Evolutionary conservation across 2,888 invertebrate species (phyloP).

Genomic region (Aproaerema taeniolella): DNA sequence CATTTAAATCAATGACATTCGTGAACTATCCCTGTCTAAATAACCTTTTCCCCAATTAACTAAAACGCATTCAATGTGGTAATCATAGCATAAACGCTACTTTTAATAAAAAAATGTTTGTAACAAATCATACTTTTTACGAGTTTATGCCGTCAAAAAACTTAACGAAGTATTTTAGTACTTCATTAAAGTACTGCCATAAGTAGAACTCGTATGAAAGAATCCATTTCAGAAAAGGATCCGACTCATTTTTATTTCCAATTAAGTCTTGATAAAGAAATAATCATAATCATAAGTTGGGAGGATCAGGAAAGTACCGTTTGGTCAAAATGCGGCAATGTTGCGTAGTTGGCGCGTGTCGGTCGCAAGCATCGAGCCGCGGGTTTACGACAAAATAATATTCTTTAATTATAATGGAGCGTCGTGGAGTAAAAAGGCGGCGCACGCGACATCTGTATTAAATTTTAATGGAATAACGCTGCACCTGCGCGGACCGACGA

Average conservation of each 20-base stretch:
- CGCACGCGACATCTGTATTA: slow-evolving; percentile 75
- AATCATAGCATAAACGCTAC: too few relatives aligned
- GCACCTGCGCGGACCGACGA: slow-evolving; percentile 59
- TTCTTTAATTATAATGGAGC: slow-evolving; percentile 73
- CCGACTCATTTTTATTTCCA: slow-evolving; percentile 27
- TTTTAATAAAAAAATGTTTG: too few relatives aligned
- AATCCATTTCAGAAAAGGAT: too few relatives aligned
- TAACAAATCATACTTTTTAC: too few relatives aligned
- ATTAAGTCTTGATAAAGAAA: slow-evolving; percentile 44
- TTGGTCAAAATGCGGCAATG: slow-evolving; percentile 28
- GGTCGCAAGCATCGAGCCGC: slow-evolving; percentile 38
- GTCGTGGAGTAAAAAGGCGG: slow-evolving; percentile 61
- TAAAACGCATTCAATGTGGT: too few relatives aligned
- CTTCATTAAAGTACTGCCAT: too few relatives aligned
- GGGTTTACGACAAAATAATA: slow-evolving; percentile 72
- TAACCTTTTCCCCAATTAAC: too few relatives aligned
- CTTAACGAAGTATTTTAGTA: too few relatives aligned
- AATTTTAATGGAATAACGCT: slow-evolving; percentile 68
- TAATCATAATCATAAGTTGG: slow-evolving; percentile 44
- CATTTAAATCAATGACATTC: slow-evolving; percentile 58
- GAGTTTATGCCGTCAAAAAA: too few relatives aligned
- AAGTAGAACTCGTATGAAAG: too few relatives aligned
- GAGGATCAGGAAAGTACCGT: slow-evolving; percentile 48
- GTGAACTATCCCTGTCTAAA: slow-evolving; percentile 34
- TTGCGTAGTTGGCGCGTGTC: slow-evolving; percentile 46